Conservation (phyloP, 2,797 vertebrate species). For the Channa striata region DNA sequence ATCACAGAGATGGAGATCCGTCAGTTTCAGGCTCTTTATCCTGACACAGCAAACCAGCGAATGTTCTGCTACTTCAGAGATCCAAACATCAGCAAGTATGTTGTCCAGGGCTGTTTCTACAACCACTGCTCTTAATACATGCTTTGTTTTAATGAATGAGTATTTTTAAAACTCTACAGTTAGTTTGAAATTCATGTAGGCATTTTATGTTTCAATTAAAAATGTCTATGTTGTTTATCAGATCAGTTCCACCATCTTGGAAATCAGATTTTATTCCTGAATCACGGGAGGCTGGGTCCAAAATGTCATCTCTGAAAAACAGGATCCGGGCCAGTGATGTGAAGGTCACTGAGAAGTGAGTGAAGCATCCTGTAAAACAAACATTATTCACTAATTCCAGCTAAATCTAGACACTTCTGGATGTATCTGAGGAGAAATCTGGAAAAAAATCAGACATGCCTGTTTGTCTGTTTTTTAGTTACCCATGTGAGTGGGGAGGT, state of each 20-base stretch:
- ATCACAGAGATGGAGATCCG: slow-evolving; percentile 92
- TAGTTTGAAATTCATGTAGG: too few species aligned
- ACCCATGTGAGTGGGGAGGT: slow-evolving; percentile 88
- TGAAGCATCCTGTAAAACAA: too few species aligned
- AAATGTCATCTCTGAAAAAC: slow-evolving; percentile 84
- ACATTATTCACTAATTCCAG: too few species aligned
- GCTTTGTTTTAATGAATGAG: background rate
- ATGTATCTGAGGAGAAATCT: too few species aligned
- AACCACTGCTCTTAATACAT: too few species aligned
- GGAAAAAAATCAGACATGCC: too few species aligned
- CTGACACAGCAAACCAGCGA: slow-evolving; percentile 59
- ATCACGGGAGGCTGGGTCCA: slow-evolving; percentile 84
- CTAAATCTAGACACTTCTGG: background rate
- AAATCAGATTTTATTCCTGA: slow-evolving; percentile 86
- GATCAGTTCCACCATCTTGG: slow-evolving; percentile 89
- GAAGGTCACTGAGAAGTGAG: slow-evolving; percentile 82
- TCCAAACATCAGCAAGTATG: slow-evolving; percentile 82
- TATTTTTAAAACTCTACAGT: background rate
- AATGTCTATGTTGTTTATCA: slow-evolving; percentile 52
- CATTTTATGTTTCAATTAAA: too few species aligned
- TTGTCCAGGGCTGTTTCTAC: background rate
- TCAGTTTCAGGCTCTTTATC: slow-evolving; percentile 85
- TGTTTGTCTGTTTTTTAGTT: slow-evolving; percentile 68
- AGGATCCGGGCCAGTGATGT: slow-evolving; percentile 70
- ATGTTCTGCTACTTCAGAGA: slow-evolving; percentile 90